Conservation (phyloP, 2,113 vertebrate genomes). For the Chitala chitala region DNA sequence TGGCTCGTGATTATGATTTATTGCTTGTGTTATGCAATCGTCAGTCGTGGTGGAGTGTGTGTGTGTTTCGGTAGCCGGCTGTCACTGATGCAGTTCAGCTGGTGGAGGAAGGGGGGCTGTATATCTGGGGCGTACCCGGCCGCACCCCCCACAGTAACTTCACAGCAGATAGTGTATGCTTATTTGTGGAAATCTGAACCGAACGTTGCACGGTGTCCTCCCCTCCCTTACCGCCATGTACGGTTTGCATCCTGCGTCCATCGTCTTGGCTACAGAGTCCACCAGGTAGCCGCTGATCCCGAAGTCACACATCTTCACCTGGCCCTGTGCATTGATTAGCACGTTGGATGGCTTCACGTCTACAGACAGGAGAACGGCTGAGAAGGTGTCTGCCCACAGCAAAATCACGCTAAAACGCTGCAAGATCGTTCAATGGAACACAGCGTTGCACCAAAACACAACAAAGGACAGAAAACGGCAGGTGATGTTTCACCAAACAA, state of each 20-base stretch:
- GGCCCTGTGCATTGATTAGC: conserved; percentile 89
- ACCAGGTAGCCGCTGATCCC: conserved; percentile 96
- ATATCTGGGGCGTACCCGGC: too few species aligned
- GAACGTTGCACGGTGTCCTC: neutral
- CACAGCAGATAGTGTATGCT: too few species aligned
- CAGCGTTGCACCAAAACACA: too few species aligned
- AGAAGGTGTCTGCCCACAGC: neutral
- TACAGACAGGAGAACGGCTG: conserved; percentile 44
- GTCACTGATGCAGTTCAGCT: neutral
- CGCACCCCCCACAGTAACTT: too few species aligned
- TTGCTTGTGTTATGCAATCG: neutral
- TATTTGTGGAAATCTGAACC: neutral
- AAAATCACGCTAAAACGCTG: neutral
- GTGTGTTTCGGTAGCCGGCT: neutral
- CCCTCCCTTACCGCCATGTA: conserved; percentile 87
- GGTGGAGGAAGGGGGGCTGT: neutral
- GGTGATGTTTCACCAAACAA: neutral
- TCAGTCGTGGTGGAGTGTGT: too few species aligned
- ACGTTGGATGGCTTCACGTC: conserved; percentile 97
- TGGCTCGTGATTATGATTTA: neutral
- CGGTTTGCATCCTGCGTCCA: conserved; percentile 93
- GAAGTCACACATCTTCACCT: conserved; percentile 98
- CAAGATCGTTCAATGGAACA: too few species aligned
- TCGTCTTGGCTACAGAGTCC: conserved; percentile 92
- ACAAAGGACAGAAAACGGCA: neutral